Conservation (phyloP, 2,888 invertebrate species). For the Lochmaea capreae region DNA sequence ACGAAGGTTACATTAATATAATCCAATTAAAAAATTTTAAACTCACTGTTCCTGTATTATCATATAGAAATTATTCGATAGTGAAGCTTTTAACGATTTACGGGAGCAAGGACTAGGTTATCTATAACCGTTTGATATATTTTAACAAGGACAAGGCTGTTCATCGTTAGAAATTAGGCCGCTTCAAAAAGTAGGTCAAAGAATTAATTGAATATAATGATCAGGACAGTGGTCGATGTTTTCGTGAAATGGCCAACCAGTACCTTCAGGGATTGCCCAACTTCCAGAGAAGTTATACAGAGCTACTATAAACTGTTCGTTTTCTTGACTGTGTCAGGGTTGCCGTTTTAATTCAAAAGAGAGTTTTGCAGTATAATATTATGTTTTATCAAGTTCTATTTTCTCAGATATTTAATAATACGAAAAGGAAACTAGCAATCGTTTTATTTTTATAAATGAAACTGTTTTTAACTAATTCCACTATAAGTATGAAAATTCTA, state of each 20-base stretch:
- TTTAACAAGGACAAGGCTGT: constrained; percentile 1
- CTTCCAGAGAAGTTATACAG: neutral
- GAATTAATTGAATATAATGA: constrained; percentile 12
- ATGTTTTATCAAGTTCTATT: too few relatives aligned
- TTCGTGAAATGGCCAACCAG: neutral
- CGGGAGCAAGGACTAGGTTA: neutral
- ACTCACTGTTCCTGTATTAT: neutral
- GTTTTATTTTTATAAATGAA: too few relatives aligned
- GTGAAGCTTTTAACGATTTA: neutral
- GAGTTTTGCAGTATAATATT: too few relatives aligned
- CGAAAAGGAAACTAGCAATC: too few relatives aligned
- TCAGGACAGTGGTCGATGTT: neutral
- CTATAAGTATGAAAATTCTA: too few relatives aligned
- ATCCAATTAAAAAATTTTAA: neutral
- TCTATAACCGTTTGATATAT: neutral
- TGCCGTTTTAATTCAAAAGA: neutral
- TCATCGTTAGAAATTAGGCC: constrained; percentile 3
- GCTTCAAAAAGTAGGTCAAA: neutral
- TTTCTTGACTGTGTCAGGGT: neutral
- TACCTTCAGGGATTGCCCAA: neutral
- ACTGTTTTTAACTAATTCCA: too few relatives aligned
- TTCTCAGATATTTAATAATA: too few relatives aligned
- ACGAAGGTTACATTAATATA: too few relatives aligned
- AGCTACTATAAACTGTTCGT: neutral
- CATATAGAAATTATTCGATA: neutral